These are phyloP conservation scores for Glomeris marginata DNA, from an alignment of 2,888 invertebrate genomes.

Conservation along the genomic window DNA sequence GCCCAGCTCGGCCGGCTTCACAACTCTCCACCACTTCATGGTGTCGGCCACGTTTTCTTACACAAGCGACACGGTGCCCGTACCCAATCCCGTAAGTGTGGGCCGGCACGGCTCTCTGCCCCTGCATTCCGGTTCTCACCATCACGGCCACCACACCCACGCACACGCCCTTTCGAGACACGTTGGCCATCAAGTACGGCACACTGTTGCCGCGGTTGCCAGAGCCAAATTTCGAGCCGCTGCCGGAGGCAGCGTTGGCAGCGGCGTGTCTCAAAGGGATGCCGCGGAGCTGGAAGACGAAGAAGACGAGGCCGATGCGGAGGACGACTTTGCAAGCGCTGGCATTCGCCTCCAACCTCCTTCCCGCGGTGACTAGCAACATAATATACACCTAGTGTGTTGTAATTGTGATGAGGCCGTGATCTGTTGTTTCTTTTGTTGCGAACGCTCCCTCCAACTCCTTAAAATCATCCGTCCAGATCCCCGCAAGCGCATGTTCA, in stretches of 20 bases:
- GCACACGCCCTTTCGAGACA: too few species aligned
- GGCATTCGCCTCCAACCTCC: too few species aligned
- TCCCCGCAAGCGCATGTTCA: too few species aligned
- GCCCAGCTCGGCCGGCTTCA: neutral
- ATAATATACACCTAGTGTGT: too few species aligned
- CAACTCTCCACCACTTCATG: slow-evolving; percentile 12
- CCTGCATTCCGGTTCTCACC: slow-evolving; percentile 2
- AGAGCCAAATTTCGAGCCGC: slow-evolving; percentile 6
- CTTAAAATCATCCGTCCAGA: too few species aligned
- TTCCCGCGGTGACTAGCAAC: too few species aligned
- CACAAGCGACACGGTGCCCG: slow-evolving; percentile 7
- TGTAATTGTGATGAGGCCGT: too few species aligned
- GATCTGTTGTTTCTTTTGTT: too few species aligned
- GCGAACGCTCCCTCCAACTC: too few species aligned
- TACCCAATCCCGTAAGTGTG: slow-evolving; percentile 7
- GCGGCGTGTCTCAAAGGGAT: neutral
- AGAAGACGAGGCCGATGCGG: slow-evolving; percentile 8
- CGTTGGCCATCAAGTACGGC: too few species aligned
- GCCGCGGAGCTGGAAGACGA: slow-evolving; percentile 1
- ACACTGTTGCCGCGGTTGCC: slow-evolving; percentile 4
- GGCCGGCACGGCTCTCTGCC: slow-evolving; percentile 7
- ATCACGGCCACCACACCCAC: too few species aligned
- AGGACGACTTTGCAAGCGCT: neutral
- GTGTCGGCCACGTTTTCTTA: slow-evolving; percentile 13
- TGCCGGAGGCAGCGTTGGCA: slow-evolving; percentile 2